Evolutionary conservation across 1,140 invertebrate genomes (phyloP).

Genomic region (Pentalonia nigronervosa): DNA sequence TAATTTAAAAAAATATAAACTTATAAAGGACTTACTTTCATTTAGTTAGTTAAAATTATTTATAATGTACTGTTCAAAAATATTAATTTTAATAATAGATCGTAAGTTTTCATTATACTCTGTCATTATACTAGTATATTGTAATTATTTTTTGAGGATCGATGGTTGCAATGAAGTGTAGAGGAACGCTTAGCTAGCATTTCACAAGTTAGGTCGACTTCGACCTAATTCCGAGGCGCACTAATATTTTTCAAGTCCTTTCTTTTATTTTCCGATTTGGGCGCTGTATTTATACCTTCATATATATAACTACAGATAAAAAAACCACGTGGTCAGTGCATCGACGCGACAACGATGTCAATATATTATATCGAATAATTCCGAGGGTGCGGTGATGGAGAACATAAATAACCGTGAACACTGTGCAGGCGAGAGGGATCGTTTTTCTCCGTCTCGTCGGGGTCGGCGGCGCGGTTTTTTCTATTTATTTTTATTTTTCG

Average conservation of each 20-base stretch:
- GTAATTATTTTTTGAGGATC: no score
- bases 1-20: no score
- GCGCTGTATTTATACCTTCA: not conserved
- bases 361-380: not conserved
- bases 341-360: not conserved
- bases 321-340: not conserved
- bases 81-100: no score
- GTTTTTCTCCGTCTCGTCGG: not conserved
- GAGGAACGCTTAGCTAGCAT: no score
- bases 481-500: conserved; percentile 25
- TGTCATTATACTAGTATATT: no score
- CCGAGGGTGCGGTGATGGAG: no score
- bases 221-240: not conserved
- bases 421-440: not conserved
- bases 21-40: no score
- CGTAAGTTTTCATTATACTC: no score
- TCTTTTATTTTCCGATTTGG: not conserved
- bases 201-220: not conserved
- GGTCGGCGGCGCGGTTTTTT: not conserved
- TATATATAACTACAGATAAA: not conserved
- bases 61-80: no score
- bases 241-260: not conserved
- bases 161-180: no score
- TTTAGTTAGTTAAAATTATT: no score
- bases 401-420: not conserved